A percentile compares a stretch with the other conserved stretches of the same genome.
Conservation (phyloP, 1,140 invertebrate genomes). For the Steinernema feltiae region DNA sequence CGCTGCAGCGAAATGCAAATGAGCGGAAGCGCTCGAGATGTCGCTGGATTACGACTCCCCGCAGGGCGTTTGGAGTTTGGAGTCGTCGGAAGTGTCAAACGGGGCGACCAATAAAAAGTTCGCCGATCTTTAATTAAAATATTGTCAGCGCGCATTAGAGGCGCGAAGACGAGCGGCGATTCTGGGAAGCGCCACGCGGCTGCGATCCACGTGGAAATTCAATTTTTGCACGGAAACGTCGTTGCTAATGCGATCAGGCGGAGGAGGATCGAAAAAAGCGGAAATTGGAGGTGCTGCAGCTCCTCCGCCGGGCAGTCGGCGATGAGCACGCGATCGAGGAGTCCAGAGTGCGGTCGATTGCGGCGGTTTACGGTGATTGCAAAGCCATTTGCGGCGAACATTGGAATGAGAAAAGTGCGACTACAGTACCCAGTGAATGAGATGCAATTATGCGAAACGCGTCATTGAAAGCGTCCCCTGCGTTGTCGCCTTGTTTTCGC, state of each 20-base stretch:
- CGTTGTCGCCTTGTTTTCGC: too few species aligned
- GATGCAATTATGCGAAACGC: too few species aligned
- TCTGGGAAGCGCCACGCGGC: neutral
- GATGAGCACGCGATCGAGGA: too few species aligned
- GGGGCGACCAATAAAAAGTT: neutral
- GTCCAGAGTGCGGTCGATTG: too few species aligned
- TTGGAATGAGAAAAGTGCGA: too few species aligned
- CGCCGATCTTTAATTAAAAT: conserved; percentile 10
- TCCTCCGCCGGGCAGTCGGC: too few species aligned
- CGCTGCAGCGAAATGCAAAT: neutral
- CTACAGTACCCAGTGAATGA: too few species aligned
- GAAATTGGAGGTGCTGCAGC: too few species aligned
- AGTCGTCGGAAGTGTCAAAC: neutral
- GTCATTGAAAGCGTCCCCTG: too few species aligned
- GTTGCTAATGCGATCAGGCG: neutral
- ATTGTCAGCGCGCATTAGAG: neutral
- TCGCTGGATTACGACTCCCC: neutral
- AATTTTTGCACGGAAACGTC: too few species aligned
- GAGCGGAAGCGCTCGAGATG: neutral
- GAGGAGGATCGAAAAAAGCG: neutral
- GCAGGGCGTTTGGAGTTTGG: neutral
- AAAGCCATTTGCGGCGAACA: too few species aligned
- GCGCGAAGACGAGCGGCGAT: neutral
- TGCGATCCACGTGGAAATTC: neutral
- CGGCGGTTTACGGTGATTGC: too few species aligned